Evolutionary conservation across 2,888 invertebrate genomes (phyloP).

Genomic region (Drosophila multiciliata): DNA sequence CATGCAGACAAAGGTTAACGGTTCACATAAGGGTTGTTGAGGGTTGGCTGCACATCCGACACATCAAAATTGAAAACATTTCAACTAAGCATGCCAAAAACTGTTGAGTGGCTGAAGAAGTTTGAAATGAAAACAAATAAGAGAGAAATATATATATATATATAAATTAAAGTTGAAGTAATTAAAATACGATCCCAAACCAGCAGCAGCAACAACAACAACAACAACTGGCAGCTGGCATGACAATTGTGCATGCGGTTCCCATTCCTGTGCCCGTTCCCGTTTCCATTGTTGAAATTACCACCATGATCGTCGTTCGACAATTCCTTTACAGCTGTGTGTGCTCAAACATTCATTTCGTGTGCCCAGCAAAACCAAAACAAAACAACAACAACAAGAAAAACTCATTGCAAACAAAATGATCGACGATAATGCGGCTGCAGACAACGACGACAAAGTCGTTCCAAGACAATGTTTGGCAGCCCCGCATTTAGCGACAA

Average conservation of each 20-base stretch:
- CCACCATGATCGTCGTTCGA: conserved; percentile 70
- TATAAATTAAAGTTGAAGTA: conserved; percentile 75
- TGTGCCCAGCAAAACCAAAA: conserved; percentile 54
- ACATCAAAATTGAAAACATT: conserved; percentile 26
- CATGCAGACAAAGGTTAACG: conserved; percentile 13
- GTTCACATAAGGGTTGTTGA: conserved; percentile 46
- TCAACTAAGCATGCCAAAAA: conserved; percentile 48
- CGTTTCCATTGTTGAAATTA: conserved; percentile 61
- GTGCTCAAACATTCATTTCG: conserved; percentile 69
- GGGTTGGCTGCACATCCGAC: conserved; percentile 10
- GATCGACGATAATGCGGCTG: conserved; percentile 73
- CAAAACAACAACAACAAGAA: conserved; percentile 51
- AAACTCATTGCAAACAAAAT: conserved; percentile 75
- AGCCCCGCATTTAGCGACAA: conserved; percentile 81
- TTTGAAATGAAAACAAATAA: too few species aligned
- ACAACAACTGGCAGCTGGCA: conserved; percentile 36
- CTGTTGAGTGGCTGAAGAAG: conserved; percentile 11
- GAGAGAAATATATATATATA: conserved; percentile 27
- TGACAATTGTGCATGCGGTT: conserved; percentile 57
- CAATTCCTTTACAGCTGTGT: conserved; percentile 63
- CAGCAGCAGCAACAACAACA: not conserved
- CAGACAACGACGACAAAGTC: conserved; percentile 33
- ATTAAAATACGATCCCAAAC: conserved; percentile 68
- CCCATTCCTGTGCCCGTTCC: not conserved
- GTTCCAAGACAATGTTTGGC: conserved; percentile 55